Evolutionary conservation across 1,140 invertebrate genomes (phyloP).

Genomic region (Agraylea sexmaculata): DNA sequence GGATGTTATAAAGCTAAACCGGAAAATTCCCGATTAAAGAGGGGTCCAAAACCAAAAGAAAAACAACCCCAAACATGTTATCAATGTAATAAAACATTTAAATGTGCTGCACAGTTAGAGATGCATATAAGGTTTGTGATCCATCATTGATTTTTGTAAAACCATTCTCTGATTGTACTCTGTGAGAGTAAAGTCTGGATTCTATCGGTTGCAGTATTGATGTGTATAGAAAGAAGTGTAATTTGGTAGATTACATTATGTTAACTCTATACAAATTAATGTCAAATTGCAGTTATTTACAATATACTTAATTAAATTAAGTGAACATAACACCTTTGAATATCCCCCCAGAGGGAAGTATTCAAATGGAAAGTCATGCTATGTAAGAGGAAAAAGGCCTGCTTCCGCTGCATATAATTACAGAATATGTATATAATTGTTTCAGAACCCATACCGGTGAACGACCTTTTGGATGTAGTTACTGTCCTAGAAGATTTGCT

Average conservation of each 20-base stretch:
- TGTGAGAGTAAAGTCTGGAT: not conserved
- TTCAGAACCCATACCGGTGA: conserved; percentile 48
- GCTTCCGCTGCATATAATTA: not conserved
- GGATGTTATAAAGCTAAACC: conserved; percentile 41
- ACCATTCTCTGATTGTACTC: not conserved
- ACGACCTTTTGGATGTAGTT: conserved; percentile 54
- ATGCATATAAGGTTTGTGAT: conserved; percentile 39
- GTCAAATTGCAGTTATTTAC: not conserved
- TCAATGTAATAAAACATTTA: conserved; percentile 44
- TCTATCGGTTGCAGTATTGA: not conserved
- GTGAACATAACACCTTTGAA: too few relatives aligned
- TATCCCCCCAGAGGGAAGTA: too few relatives aligned
- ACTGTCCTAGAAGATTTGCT: conserved; percentile 66
- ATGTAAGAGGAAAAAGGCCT: too few relatives aligned
- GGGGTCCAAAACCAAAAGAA: conserved; percentile 44
- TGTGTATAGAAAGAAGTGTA: not conserved
- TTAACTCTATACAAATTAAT: conserved; percentile 6
- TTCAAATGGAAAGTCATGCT: too few relatives aligned
- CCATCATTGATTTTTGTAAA: not conserved
- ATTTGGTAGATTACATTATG: not conserved
- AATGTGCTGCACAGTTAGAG: conserved; percentile 46
- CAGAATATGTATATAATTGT: conserved; percentile 1
- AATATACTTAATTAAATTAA: too few relatives aligned
- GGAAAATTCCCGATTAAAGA: conserved; percentile 41
- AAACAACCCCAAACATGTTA: conserved; percentile 43